phyloP scores from a whole-genome alignment of 2,113 vertebrate genomes.

The Aptenodytes forsteri region DNA sequence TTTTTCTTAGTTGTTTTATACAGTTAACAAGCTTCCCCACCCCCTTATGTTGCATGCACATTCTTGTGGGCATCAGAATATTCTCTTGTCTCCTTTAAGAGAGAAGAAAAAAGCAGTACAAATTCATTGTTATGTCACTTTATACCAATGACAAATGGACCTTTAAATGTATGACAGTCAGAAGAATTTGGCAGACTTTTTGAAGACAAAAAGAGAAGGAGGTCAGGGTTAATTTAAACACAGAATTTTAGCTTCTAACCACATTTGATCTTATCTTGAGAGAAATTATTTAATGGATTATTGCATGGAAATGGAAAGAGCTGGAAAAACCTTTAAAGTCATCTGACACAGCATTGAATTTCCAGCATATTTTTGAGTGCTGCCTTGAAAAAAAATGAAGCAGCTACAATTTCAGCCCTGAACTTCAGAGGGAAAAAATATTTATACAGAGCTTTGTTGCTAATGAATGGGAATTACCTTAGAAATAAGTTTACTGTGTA shows the following conservation, averaged over 20 bases:
- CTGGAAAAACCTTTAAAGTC: slow-evolving; percentile 1
- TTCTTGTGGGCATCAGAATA: neutral
- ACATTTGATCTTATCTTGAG: slow-evolving; percentile 12
- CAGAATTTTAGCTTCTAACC: slow-evolving; percentile 1
- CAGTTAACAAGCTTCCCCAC: neutral
- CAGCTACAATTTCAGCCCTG: neutral
- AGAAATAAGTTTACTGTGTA: neutral
- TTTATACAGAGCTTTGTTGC: neutral
- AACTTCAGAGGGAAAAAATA: neutral
- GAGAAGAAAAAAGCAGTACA: neutral
- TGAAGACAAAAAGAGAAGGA: slow-evolving; percentile 11
- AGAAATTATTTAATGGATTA: slow-evolving; percentile 17
- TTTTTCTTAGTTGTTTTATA: neutral
- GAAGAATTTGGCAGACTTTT: neutral
- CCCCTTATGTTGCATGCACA: neutral
- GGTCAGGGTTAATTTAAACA: slow-evolving; percentile 26
- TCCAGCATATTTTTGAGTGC: neutral
- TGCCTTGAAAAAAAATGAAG: neutral
- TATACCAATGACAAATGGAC: neutral
- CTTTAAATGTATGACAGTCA: neutral
- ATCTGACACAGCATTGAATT: neutral
- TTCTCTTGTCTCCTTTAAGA: neutral
- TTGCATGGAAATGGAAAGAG: neutral
- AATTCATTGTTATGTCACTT: neutral
- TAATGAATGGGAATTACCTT: neutral